Evolutionary conservation across 1,140 invertebrate species (phyloP), one percentile per base, ranked within the genome.

Genomic region (Arctopsyche grandis): DNA sequence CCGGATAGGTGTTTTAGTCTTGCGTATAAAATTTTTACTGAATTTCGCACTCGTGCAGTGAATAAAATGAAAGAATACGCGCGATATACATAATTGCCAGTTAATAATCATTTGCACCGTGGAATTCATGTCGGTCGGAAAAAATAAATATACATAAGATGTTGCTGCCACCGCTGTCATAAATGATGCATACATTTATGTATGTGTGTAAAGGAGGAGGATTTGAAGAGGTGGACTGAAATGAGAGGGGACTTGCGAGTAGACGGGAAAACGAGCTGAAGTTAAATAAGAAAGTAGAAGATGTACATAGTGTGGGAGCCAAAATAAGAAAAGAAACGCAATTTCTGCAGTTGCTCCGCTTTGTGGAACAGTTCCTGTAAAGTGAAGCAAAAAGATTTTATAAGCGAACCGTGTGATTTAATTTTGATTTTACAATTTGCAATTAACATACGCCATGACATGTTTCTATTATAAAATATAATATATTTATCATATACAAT

Each of bases 261-360:
- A 52, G 48, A 22, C 16, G 71, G 24, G 14, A 29, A 29, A 29
- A 29, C 21, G 71, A 22, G 38, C 44, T 9, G 9, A 74, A 52
- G 16, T 48, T 56, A 48, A 74, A 74, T 21, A 74, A 48, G 71
- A 48, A 52, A 48, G 71, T 24, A 43, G 12, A 52, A n/a, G 60
- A 66, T 66, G 60, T 66, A 71, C 38, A 21, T 22, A 48, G 24
- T 46, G 46, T 46, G 16, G 9, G 38, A 74, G 44, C 38, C 52
- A 60, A 75, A 75, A 75, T 60, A 60, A 75, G 74, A 75, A 75
- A 58, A 74, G 71, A 74, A 75, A 58, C 48, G 48, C 5, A 0
- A 16, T 24, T 74, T 48, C 21, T 24, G 56, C 24, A 26, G 48
- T n/a, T n/a, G 26, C 22, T 29, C 24, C n/a, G 56, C 74, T 63